Percentiles rank a stretch among this genome's conserved stretches.
These are phyloP conservation scores for Eurosta solidaginis DNA, from an alignment of 1,140 invertebrate genomes.

Conservation along the genomic window DNA sequence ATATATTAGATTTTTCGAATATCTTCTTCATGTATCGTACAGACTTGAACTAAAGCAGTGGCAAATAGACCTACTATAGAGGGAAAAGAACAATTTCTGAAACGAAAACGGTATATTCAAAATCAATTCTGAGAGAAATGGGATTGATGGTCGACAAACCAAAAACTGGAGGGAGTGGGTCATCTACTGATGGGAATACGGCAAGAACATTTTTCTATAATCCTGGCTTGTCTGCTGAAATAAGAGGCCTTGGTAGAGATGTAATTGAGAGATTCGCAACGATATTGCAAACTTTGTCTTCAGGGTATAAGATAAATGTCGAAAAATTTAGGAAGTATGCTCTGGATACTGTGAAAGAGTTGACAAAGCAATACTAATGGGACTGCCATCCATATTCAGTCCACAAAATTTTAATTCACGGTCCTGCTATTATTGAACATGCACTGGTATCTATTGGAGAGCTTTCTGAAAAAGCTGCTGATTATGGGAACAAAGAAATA, in stretches of 20 bases:
- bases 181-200: conserved; percentile 54
- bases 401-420: conserved; percentile 32
- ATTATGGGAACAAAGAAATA: conserved; percentile 52
- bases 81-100: neutral
- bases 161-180: too few species aligned
- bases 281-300: conserved; percentile 31
- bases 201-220: too few species aligned
- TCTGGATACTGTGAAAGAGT: conserved; percentile 43
- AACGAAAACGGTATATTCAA: neutral
- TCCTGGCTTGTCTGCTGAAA: too few species aligned
- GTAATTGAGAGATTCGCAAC: conserved; percentile 31
- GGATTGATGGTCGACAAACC: too few species aligned
- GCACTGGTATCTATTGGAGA: conserved; percentile 53
- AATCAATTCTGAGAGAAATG: conserved; percentile 7
- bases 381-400: conserved; percentile 32
- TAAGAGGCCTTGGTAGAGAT: too few species aligned
- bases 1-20: conserved; percentile 39
- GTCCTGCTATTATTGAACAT: conserved; percentile 36
- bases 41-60: conserved; percentile 42
- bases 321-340: conserved; percentile 48
- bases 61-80: conserved; percentile 32
- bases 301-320: conserved; percentile 44
- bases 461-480: conserved; percentile 51
- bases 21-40: conserved; percentile 40
- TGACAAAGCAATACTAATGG: conserved; percentile 30